Evolutionary conservation across 2,113 vertebrate species (phyloP).

Genomic region (Chaetops frenatus): DNA sequence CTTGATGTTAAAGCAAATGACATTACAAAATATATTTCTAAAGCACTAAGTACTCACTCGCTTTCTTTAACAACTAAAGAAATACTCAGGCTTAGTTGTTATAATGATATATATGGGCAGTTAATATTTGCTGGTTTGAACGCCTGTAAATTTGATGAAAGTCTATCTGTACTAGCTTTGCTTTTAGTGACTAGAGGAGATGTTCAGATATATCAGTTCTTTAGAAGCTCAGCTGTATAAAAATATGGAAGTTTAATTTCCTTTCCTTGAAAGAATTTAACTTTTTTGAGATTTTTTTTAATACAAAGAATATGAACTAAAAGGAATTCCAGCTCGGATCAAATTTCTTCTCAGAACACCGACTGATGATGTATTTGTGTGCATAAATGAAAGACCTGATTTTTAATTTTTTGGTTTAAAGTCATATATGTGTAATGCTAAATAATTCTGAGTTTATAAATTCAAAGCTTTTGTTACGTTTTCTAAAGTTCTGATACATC

Average conservation of each 20-base stretch:
- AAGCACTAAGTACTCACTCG: not conserved
- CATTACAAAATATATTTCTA: not conserved
- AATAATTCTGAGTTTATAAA: not conserved
- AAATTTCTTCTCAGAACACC: not conserved
- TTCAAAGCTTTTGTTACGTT: not conserved
- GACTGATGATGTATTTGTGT: not conserved
- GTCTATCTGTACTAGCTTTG: not conserved
- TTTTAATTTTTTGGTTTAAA: not conserved
- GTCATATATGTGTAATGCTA: not conserved
- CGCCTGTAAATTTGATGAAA: not conserved
- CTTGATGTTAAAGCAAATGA: not conserved
- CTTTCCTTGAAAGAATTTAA: not conserved
- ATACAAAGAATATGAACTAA: not conserved
- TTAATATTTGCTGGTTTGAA: not conserved
- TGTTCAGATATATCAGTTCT: not conserved
- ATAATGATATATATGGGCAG: not conserved
- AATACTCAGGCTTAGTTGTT: not conserved
- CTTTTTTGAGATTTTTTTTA: not conserved
- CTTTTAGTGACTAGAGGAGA: not conserved
- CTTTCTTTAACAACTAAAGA: not conserved
- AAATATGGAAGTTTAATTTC: not conserved
- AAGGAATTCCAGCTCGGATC: not conserved
- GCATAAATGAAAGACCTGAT: not conserved
- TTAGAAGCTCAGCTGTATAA: not conserved
- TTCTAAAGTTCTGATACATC: not conserved